Evolutionary conservation across 2,888 invertebrate species (phyloP).

Genomic region (Brassicogethes aeneus): DNA sequence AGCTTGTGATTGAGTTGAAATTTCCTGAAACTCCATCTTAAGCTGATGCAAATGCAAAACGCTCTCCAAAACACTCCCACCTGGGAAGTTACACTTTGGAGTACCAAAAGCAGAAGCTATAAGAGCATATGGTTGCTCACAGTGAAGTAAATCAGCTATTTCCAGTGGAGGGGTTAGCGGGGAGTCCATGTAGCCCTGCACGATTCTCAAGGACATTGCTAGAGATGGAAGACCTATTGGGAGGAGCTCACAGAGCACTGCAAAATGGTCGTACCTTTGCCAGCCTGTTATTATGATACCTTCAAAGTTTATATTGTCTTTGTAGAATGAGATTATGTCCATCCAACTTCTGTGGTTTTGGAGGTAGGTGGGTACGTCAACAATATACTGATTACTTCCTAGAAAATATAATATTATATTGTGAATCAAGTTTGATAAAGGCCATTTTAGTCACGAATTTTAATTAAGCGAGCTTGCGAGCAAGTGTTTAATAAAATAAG

Average conservation of each 20-base stretch:
- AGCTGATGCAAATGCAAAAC: slow-evolving; percentile 42
- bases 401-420: slow-evolving; percentile 10
- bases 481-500: no score
- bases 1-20: slow-evolving; percentile 36
- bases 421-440: no score
- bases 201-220: slow-evolving; percentile 49
- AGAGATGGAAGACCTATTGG: slow-evolving; percentile 58
- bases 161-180: slow-evolving; percentile 46
- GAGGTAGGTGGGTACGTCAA: slow-evolving; percentile 53
- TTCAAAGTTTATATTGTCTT: slow-evolving; percentile 44
- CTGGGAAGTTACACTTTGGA: slow-evolving; percentile 35
- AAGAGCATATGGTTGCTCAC: slow-evolving; percentile 33
- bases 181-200: slow-evolving; percentile 37
- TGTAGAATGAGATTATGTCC: slow-evolving; percentile 46
- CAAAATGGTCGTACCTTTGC: slow-evolving; percentile 63
- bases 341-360: slow-evolving; percentile 68
- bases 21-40: slow-evolving; percentile 42
- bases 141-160: slow-evolving; percentile 30
- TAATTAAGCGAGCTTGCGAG: no score
- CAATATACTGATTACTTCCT: slow-evolving; percentile 41
- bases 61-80: slow-evolving; percentile 32
- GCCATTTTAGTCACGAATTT: no score
- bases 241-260: slow-evolving; percentile 57
- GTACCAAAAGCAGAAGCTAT: slow-evolving; percentile 30
- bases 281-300: slow-evolving; percentile 62